phyloP scores from a whole-genome alignment of 1,140 invertebrate species.

The Drosophila littoralis region DNA sequence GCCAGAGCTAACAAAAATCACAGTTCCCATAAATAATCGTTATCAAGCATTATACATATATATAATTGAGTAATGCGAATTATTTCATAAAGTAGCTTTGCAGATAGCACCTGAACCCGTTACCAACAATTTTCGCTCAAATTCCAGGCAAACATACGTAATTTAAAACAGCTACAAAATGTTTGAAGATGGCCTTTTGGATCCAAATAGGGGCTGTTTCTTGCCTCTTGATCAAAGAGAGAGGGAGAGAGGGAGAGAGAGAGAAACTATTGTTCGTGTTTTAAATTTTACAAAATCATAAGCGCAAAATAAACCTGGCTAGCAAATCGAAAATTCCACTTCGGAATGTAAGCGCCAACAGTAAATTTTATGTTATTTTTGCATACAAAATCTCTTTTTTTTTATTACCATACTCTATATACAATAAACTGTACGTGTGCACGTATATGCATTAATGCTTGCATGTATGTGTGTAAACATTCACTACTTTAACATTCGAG shows the following conservation, averaged over 20 bases:
- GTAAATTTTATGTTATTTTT: constrained; percentile 3
- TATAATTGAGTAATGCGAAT: background rate
- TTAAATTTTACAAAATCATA: too few species aligned
- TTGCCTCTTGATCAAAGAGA: too few species aligned
- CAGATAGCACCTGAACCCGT: background rate
- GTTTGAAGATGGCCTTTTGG: too few species aligned
- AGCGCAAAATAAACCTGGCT: too few species aligned
- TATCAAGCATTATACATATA: background rate
- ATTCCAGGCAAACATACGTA: background rate
- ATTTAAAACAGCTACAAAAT: too few species aligned
- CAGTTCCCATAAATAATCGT: background rate
- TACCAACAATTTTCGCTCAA: background rate
- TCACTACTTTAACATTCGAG: background rate
- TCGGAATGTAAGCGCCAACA: too few species aligned
- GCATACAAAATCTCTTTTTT: constrained; percentile 10
- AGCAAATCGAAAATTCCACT: too few species aligned
- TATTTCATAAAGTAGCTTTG: background rate
- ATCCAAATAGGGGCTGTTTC: too few species aligned
- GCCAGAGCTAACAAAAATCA: background rate
- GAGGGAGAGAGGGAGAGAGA: too few species aligned
- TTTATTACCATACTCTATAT: background rate
- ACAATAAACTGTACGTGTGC: background rate
- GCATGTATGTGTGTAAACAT: background rate
- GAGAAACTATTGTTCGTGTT: too few species aligned
- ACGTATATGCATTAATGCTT: background rate